Base-by-base conservation (phyloP, 2,888 invertebrate genomes). In the Tenthredo distinguenda region DNA sequence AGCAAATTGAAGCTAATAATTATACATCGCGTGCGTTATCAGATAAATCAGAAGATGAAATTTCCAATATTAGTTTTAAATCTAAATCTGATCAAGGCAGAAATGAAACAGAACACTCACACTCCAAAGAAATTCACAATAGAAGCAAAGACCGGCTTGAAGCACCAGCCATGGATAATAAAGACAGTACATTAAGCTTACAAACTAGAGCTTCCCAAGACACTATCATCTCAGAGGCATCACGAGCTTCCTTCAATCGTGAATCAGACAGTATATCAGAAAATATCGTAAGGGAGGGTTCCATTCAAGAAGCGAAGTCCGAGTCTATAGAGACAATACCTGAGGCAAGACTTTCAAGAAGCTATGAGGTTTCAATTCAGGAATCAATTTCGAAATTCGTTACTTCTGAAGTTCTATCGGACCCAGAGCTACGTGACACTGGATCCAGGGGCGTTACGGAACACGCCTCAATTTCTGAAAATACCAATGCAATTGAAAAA, bases 1-100 rank as follows among this genome's bases (percentile, higher is more conserved):
- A 85, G 40, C 47, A 72, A 40, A 55, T 81, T 43, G 85, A 85
- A 85, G 55, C 31, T 7, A 50, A 71, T 50, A 68, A 50, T 40
- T 37, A 50, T 43, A 40, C 68, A 82, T 26, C 82, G 26, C 62
- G 12, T 47, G 15, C 47, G n/a, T 68, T n/a, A 82, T 68, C 68
- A 3, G 68, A 83, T 68, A 71, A 58, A 83, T 83, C 68, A 18
- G 47, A 43, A 47, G 71, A 83, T 71, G 83, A 50, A 65, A 50
- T 65, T 18, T 71, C 47, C 21, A 47, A 47, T 47, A 10, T 83
- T 10, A 47, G 83, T 68, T 68, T n/a, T 18, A 47, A 83, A n/a
- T 40, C 40, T 81, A 40, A 81, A 81, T 81, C 79, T 34, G 79
- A 81, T 62, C 31, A 4, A 15, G 31, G 21, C 9, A 15, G 12